Conservation (phyloP, 2,113 vertebrate species). For the Burhinus bistriatus region DNA sequence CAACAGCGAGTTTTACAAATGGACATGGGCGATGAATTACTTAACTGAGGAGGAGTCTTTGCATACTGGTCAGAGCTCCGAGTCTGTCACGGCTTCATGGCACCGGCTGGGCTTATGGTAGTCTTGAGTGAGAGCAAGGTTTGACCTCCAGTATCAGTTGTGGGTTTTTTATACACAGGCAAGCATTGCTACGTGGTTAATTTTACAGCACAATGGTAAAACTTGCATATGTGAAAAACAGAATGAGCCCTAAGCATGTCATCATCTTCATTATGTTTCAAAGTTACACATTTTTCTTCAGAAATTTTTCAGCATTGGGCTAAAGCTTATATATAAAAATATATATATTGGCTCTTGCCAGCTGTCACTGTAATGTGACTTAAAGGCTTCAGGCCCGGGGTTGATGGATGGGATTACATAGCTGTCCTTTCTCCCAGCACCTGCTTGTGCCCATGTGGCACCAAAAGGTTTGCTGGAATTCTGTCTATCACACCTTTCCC, state of each 20-base stretch:
- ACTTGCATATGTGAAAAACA: not conserved
- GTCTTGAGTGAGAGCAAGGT: not conserved
- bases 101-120: fast-evolving
- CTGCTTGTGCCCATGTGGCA: not conserved
- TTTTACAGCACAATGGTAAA: not conserved
- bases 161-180: not conserved
- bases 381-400: not conserved
- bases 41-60: not conserved
- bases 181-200: not conserved
- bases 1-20: not conserved
- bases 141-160: not conserved
- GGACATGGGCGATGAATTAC: not conserved
- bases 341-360: not conserved
- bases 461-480: not conserved
- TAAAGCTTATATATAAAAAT: not conserved
- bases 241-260: not conserved
- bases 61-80: not conserved
- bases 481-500: not conserved
- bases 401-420: not conserved
- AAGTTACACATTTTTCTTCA: not conserved
- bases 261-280: not conserved
- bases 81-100: not conserved
- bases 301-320: not conserved
- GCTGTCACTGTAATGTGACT: not conserved
- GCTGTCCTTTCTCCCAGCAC: not conserved